Evolutionary conservation across 2,113 vertebrate species (phyloP).

Genomic region (Myrmecophaga tridactyla): DNA sequence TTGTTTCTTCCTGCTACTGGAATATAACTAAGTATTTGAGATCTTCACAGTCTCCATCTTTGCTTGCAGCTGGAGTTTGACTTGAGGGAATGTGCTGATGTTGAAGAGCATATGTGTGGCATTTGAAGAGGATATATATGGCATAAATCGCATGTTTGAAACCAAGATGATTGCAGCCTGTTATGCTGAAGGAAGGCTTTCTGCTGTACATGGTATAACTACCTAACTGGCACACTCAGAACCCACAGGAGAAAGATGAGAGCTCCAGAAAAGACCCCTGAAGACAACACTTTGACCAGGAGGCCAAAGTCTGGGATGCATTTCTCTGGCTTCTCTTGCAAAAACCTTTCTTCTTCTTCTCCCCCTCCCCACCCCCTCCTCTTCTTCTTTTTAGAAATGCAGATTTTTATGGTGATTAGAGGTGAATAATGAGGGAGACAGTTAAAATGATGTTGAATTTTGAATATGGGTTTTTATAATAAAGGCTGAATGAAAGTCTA

Average conservation of each 20-base stretch:
- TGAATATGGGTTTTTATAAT: not conserved
- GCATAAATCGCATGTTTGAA: not conserved
- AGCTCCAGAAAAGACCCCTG: not conserved
- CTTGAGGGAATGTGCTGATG: not conserved
- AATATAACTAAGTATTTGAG: not conserved
- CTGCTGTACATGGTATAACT: not conserved
- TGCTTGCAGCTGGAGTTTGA: not conserved
- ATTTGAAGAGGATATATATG: not conserved
- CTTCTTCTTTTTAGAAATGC: not conserved
- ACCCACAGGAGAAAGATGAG: too few species aligned
- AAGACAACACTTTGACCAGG: not conserved
- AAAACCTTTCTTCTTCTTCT: too few species aligned
- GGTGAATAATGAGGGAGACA: not conserved
- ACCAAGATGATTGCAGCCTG: not conserved
- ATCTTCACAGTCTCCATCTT: not conserved
- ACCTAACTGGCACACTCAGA: not conserved
- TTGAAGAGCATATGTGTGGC: too few species aligned
- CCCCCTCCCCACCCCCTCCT: too few species aligned
- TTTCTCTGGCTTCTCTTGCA: not conserved
- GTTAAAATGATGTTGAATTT: too few species aligned
- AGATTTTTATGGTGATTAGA: not conserved
- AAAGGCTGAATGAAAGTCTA: not conserved
- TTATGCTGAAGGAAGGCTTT: not conserved
- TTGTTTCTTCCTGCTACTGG: not conserved
- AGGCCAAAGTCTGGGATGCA: not conserved